Base-by-base conservation (phyloP, 2,797 vertebrate genomes). In the Eulemur rubriventer region DNA sequence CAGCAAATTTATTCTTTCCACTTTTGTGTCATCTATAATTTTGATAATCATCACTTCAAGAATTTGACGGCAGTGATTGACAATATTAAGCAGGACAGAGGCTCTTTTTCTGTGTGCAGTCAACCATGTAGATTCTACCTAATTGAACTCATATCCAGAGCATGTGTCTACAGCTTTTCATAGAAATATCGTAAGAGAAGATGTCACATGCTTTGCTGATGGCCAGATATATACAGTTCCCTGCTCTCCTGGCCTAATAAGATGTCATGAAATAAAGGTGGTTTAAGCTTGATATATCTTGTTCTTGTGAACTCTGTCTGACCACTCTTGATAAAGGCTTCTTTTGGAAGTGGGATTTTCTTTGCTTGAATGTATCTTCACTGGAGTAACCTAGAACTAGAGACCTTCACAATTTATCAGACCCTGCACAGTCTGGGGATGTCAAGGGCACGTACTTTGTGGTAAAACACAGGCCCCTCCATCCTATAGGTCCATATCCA, bases 101-200 rank as follows among this genome's bases (percentile, higher is more conserved):
- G 10, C 38, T 89, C 55, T 18, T 89, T 48, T 90, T 85, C 59
- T 84, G 12, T 84, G 76, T 78, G 38, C n/a, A 91, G 63, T 78
- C 75, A 94, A 89, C 57, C 52, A 96, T 28, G 48, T 81, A 95
- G 92, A 94, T 92, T 95, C 43, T 96, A 43, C 59, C 30, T 90
- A 96, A 97, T 0, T 91, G 41, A 84, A 81, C 52, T 92, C 72
- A 24, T 50, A 95, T 70, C 48, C 26, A 94, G 65, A 52, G 11
- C 38, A 93, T 85, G 35, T 88, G 72, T 72, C 65, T 41, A 88
- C 69, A 69, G 24, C 33, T 96, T 94, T 90, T 90, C 67, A 88
- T 24, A 78, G 59, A 97, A 95, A 92, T 73, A 95, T 72, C 83
- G 93, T 26, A 92, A 43, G 28, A 95, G 67, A 92, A 97, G 96